These are phyloP conservation scores for Eulimnadia texana DNA, from an alignment of 1,140 invertebrate species.

Conservation along the genomic window DNA sequence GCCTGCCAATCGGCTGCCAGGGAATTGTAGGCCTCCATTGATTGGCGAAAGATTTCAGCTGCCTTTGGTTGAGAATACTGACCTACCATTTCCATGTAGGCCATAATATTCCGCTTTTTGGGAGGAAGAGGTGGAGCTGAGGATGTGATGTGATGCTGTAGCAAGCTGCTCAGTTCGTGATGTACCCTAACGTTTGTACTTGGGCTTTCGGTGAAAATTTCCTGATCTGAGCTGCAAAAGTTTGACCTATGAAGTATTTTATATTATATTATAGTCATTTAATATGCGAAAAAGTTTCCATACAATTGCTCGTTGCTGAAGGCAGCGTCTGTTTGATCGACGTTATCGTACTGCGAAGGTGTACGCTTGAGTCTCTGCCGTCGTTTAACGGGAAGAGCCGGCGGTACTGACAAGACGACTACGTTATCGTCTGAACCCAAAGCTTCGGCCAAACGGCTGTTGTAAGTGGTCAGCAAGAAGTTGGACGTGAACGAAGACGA, in stretches of 20 bases:
- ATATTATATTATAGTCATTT: no score
- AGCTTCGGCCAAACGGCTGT: background rate
- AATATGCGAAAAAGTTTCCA: no score
- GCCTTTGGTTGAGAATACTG: slow-evolving; percentile 54
- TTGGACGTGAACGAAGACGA: slow-evolving; percentile 5
- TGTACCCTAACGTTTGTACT: background rate
- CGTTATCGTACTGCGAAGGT: slow-evolving; percentile 59
- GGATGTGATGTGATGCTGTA: slow-evolving; percentile 3
- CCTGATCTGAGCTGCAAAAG: slow-evolving; percentile 10
- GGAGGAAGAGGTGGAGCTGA: slow-evolving; percentile 74
- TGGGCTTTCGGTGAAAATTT: background rate
- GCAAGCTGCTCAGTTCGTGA: background rate
- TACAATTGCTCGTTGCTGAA: no score
- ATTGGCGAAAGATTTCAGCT: slow-evolving; percentile 59
- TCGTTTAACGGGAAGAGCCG: slow-evolving; percentile 48
- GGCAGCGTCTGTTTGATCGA: slow-evolving; percentile 24
- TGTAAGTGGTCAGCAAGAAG: background rate
- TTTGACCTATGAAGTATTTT: no score
- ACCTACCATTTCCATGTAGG: slow-evolving; percentile 89
- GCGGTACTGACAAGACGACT: slow-evolving; percentile 29
- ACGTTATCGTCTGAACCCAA: slow-evolving; percentile 8
- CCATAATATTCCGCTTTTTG: slow-evolving; percentile 86
- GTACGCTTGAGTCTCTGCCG: slow-evolving; percentile 38
- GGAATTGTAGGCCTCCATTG: slow-evolving; percentile 62
- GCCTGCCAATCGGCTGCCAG: slow-evolving; percentile 22